Evolutionary conservation across 2,797 vertebrate genomes (phyloP), one percentile per base, ranked within the genome.

Genomic region (Heliangelus exortis): DNA sequence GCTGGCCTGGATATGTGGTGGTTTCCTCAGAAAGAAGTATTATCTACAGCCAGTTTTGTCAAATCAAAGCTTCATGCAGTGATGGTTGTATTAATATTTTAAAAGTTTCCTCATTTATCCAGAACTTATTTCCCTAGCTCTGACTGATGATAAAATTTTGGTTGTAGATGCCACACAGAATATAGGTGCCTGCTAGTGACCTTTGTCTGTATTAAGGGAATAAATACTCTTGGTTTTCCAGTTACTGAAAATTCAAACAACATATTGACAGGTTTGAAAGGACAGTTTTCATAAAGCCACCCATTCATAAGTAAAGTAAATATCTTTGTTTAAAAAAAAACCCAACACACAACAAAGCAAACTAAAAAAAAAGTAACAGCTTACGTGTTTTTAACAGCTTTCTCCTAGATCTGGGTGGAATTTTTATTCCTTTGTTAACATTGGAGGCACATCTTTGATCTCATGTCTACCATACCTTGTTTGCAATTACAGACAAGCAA

Each of bases 21-120:
- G 25, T 69, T 91, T 80, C 73, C 47, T 41, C 87, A 74, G 41
- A 81, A 90, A 84, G 16, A 78, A 25, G 13, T 39, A 36, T 51
- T 48, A 82, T 53, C 82, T 61, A 67, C 68, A 92, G 25, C 43
- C 4, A 3, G 67, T 65, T 94, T 89, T 90, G n/a, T 85, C 93
- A 95, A 96, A 91, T 89, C 62, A 94, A 79, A 93, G 59, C 29
- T 54, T 88, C 36, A 6, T 4, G 7, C 76, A 91, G 31, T 59
- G 65, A 93, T 48, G 43, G 58, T 50, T 93, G 15, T 36, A 91
- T 91, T 93, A 96, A 92, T 91, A 95, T 86, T 96, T 95, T 47
- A 82, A 41, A 92, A 69, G 25, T 65, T 93, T 93, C 66, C 84
- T 95, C 82, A 87, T 91, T 94, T 94, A 76, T 93, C 55, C 45